Evolutionary conservation across 2,888 invertebrate species (phyloP), one percentile per base, ranked within the genome.

Genomic region (Andricus curvator): DNA sequence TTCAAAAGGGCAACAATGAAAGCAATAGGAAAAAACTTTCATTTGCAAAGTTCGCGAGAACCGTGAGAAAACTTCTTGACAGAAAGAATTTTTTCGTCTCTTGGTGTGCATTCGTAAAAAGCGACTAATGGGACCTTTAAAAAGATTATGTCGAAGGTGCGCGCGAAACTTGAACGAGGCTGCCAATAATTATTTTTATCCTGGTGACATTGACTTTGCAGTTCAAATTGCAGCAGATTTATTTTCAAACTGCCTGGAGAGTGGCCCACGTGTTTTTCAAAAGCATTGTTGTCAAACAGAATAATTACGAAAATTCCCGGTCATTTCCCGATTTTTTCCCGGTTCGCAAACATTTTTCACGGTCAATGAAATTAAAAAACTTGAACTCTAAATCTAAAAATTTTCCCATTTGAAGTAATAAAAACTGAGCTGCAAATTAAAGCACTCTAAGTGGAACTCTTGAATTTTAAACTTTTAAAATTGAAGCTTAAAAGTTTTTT

Each of bases 111-210:
- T 80, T 56, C 44, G 77, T 44, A 74, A 82, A 79, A 79, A 80
- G 78, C 84, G 83, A 85, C 83, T 84, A 82, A 82, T 79, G 66
- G 64, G n/a, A 67, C 20, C 29, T 60, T 29, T 64, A 48, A 77
- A 65, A 77, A 62, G 29, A 76, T 77, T 37, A 70, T 37, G 67
- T 44, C 37, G n/a, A 65, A 56, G 60, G 48, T 77, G 79, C 76
- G 62, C 56, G 66, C 77, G 78, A 68, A 60, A 68, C 37, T 44
- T 64, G 77, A 33, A 68, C 77, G 80, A 77, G 79, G 22, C 65
- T 85, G 88, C 89, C 89, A 89, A 86, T 85, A 81, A 88, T 88
- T 90, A 90, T 90, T 89, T 90, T 88, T 87, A 86, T 76, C 85
- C 80, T 60, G 74, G 80, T 84, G 89, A 89, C 89, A 89, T 89